Evolutionary conservation across 2,888 invertebrate species (phyloP), one percentile per base, ranked within the genome.

Genomic region (Nasonia oneida): DNA sequence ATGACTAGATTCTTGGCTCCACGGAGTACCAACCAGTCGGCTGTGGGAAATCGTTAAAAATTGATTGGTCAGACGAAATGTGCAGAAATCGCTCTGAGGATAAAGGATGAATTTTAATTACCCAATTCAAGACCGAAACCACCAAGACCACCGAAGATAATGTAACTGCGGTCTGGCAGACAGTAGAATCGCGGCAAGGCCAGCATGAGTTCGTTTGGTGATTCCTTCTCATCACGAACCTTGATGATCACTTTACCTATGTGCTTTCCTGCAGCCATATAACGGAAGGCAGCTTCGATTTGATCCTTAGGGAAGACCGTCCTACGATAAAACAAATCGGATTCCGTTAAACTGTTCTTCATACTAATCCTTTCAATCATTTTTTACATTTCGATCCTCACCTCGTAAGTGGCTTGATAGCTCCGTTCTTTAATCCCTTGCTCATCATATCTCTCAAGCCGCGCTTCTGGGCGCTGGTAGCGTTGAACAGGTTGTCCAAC

Each of bases 121-220:
- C 87, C 86, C 53, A 87, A 93, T 92, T 99, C 98, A 78, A 99
- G 94, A 10, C 98, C 99, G 91, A 99, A 98, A 0, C 98, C 98
- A 73, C 99, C 99, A 0, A 99, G 94, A 71, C 98, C 98, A 15
- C 97, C 97, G 1, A 96, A 94, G 4, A 97, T 95, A 0, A 97
- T 91, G 93, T 97, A 95, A 8, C 94, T 87, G 91, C 94, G 90
- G 89, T 94, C 92, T 33, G 93, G 92, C n/a, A 93, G 89, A 88
- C 95, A 95, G 73, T 94, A 90, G 84, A 94, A 94, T 57, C 94
- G 93, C n/a, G 95, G 94, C 1, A 95, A 87, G 2, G 95, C 95
- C 29, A 90, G 88, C 8, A 94, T 91, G 0, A 89, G 88, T 0
- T 84, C 50, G 10, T 89, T 84, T 0, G 88, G 6, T 1, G 89